A percentile compares a stretch with the other conserved stretches of the same genome.
phyloP scores from a whole-genome alignment of 1,140 invertebrate species.

The Dendroctonus valens region DNA sequence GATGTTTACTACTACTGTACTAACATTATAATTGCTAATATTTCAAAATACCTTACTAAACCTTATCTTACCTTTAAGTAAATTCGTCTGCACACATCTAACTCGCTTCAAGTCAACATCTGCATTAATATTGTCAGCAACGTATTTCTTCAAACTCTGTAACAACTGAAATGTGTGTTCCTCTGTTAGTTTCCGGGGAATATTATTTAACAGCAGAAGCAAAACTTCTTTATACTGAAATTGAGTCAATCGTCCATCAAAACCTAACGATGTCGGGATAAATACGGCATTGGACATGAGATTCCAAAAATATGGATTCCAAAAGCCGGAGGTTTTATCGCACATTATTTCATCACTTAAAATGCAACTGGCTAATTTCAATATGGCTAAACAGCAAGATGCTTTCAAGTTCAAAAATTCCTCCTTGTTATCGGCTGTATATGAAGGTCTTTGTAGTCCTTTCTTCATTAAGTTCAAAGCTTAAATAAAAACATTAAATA shows the following conservation, averaged over 20 bases:
- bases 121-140: constrained; percentile 19
- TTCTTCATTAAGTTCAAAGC: constrained; percentile 20
- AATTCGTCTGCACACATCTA: constrained; percentile 29
- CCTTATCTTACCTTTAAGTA: constrained; percentile 27
- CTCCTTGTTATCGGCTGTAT: constrained; percentile 32
- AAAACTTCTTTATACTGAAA: constrained; percentile 18
- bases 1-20: too few relatives aligned
- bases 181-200: constrained; percentile 29
- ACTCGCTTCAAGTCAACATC: constrained; percentile 36
- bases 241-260: constrained; percentile 21
- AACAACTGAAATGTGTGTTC: constrained; percentile 17
- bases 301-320: constrained; percentile 30
- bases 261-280: constrained; percentile 25
- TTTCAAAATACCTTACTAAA: background rate
- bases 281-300: constrained; percentile 32
- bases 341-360: constrained; percentile 16
- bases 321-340: constrained; percentile 21
- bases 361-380: constrained; percentile 25
- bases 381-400: constrained; percentile 25
- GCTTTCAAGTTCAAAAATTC: constrained; percentile 31
- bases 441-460: background rate
- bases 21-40: too few relatives aligned
- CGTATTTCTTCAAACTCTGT: constrained; percentile 14
- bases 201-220: constrained; percentile 23
- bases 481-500: constrained; percentile 6